A percentile compares a stretch with the other conserved stretches of the same genome.
phyloP scores from a whole-genome alignment of 2,797 vertebrate genomes.

The Stomatorhinus walkeri region DNA sequence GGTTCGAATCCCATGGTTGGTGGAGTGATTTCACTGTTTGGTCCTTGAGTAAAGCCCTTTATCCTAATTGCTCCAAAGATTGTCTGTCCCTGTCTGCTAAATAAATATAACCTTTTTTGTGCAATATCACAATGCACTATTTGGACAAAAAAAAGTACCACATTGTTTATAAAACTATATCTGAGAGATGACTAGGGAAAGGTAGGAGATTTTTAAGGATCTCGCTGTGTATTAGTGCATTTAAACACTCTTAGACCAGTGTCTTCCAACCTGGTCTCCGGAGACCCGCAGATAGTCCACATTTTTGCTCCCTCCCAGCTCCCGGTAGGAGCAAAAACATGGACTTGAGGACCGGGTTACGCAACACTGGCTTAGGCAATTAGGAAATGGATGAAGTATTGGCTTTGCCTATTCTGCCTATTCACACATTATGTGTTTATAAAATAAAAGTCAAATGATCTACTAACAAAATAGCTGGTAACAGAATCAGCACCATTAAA shows the following conservation, averaged over 20 bases:
- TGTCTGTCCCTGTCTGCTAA: neutral
- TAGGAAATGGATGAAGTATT: neutral
- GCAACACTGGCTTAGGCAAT: neutral
- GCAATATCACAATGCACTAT: neutral
- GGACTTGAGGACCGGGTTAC: no score
- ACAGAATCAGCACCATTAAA: neutral
- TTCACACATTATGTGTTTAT: neutral
- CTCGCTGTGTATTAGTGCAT: neutral
- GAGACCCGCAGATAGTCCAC: no score
- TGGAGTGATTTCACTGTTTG: neutral
- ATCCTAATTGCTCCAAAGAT: neutral
- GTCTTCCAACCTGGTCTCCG: no score
- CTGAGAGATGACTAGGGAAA: neutral
- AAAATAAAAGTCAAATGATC: neutral
- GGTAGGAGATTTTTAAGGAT: neutral
- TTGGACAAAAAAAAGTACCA: neutral
- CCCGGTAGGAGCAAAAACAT: no score
- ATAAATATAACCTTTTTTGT: neutral
- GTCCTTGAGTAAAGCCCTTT: neutral
- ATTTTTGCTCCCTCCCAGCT: no score
- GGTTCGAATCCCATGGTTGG: neutral
- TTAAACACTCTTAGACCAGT: neutral
- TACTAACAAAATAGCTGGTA: neutral
- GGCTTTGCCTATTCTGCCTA: neutral
- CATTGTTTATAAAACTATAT: neutral